These are phyloP conservation scores for Polymixis flavicincta DNA, from an alignment of 2,888 invertebrate genomes.

Conservation along the genomic window DNA sequence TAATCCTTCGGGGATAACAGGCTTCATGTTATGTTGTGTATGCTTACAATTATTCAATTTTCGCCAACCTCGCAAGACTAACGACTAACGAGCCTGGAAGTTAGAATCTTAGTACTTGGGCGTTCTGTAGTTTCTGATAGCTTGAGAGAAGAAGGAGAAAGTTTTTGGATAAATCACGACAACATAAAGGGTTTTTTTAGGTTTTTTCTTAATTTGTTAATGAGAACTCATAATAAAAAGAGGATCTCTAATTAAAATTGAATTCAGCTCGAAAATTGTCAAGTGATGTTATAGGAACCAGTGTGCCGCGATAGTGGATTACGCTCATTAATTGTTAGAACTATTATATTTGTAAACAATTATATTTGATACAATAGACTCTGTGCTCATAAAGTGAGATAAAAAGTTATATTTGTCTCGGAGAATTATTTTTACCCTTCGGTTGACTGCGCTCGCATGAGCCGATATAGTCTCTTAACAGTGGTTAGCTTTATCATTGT, in stretches of 20 bases:
- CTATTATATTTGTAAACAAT: constrained; percentile 47
- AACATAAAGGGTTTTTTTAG: not conserved
- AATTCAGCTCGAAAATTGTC: not conserved
- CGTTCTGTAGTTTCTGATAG: not conserved
- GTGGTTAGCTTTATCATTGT: constrained; percentile 54
- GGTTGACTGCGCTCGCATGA: constrained; percentile 66
- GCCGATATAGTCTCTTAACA: constrained; percentile 63
- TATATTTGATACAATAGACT: constrained; percentile 63
- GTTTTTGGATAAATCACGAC: not conserved
- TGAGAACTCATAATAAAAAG: not conserved
- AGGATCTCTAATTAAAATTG: not conserved
- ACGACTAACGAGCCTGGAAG: not conserved
- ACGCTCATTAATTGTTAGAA: constrained; percentile 27
- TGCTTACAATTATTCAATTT: too few relatives aligned
- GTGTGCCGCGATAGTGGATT: constrained; percentile 18
- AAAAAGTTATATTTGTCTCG: constrained; percentile 77
- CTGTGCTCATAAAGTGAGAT: constrained; percentile 67
- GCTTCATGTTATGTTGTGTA: too few relatives aligned
- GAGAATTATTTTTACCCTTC: constrained; percentile 78
- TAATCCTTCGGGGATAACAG: too few relatives aligned
- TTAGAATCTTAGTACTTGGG: not conserved
- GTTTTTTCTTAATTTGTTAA: not conserved
- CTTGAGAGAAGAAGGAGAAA: not conserved
- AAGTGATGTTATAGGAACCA: constrained; percentile 10
- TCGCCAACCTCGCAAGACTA: too few relatives aligned